Base-by-base conservation (phyloP, 2,113 vertebrate species). In the Nothobranchius furzeri region DNA sequence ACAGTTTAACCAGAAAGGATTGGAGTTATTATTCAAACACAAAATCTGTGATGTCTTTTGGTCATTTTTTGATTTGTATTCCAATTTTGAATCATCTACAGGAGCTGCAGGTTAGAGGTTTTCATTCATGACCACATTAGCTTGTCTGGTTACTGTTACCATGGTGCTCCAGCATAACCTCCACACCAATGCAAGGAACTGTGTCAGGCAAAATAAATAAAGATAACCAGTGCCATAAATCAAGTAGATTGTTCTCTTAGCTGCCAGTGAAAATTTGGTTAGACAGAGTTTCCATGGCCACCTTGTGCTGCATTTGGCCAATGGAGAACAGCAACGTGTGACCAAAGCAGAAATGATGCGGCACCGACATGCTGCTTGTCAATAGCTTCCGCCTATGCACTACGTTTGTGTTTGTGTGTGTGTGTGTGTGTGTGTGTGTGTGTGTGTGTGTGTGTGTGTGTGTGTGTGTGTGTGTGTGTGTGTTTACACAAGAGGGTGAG, bases 331-430 rank as follows among this genome's bases (percentile, higher is more conserved):
- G 68, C 65, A 79, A 49, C 60, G 58, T 13, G 2, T 35, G 50
- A 55, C 71, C 55, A 78, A 68, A 76, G 75, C 45, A 70, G 60
- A 60, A 62, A 58, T 58, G 15, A 57, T 64, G 54, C 58, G 45
- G 64, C 56, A 65, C 45, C 15, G 9, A 67, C 79, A 64, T 12
- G 36, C 68, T 72, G 68, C 67, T 72, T 76, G 68, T 83, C 79
- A 74, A 20, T 48, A 47, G 56, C 70, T 62, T 73, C 75, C 56
- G 56, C 74, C 58, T 40, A 51, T 30, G 15, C 5, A 14, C 12
- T 57, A 36, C 35, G 2, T 47, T 13, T 17, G 24, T 60, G 66
- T 60, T 30, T 56, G 49, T 43, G 60, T n/a, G 53, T 57, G 57
- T 24, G 55, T 43, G 59, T 35, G 49, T 35, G 2, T 35, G n/a